These are phyloP conservation scores for Oncorhynchus mykiss DNA, from an alignment of 2,113 vertebrate species.

Conservation along the genomic window DNA sequence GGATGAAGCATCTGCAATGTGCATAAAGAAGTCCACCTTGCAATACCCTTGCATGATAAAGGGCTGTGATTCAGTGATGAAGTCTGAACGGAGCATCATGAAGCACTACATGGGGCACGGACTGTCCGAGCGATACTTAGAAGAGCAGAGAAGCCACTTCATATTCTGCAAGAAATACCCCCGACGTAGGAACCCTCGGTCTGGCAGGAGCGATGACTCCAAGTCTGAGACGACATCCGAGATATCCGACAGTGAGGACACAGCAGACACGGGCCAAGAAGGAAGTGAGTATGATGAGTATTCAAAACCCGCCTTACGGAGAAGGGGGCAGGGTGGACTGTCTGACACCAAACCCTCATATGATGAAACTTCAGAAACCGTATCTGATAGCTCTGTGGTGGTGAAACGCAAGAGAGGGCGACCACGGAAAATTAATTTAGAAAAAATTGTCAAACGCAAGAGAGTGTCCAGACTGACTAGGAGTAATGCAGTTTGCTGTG, in stretches of 20 bases:
- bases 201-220: slow-evolving; percentile 73
- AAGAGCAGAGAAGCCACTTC: slow-evolving; percentile 87
- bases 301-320: slow-evolving; percentile 64
- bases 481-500: slow-evolving; percentile 29
- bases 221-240: slow-evolving; percentile 70
- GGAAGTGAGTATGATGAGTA: slow-evolving; percentile 53
- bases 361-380: slow-evolving; percentile 49
- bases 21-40: slow-evolving; percentile 82
- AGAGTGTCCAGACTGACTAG: slow-evolving; percentile 30
- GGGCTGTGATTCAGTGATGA: slow-evolving; percentile 88
- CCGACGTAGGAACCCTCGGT: slow-evolving; percentile 64
- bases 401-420: slow-evolving; percentile 81
- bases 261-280: slow-evolving; percentile 58
- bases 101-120: slow-evolving; percentile 94
- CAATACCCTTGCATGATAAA: slow-evolving; percentile 98
- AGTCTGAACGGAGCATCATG: slow-evolving; percentile 87
- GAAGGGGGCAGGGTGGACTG: slow-evolving; percentile 48
- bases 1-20: slow-evolving; percentile 85
- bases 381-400: slow-evolving; percentile 52
- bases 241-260: slow-evolving; percentile 56
- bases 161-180: slow-evolving; percentile 86
- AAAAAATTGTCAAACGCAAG: slow-evolving; percentile 52
- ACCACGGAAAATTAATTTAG: slow-evolving; percentile 73
- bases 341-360: slow-evolving; percentile 62
- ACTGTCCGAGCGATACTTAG: slow-evolving; percentile 88